Evolutionary conservation across 2,888 invertebrate genomes (phyloP), one percentile per base, ranked within the genome.

Genomic region (Epinotia ramella): DNA sequence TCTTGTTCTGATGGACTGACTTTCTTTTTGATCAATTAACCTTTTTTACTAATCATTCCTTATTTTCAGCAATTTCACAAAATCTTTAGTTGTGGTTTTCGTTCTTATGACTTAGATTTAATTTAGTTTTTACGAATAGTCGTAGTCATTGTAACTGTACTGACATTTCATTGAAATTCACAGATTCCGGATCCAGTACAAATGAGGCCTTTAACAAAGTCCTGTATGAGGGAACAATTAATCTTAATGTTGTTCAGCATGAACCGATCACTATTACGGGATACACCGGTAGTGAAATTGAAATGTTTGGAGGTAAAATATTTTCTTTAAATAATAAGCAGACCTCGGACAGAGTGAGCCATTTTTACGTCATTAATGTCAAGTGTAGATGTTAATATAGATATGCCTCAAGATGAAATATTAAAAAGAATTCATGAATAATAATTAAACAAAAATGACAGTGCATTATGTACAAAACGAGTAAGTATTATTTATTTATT

Each of bases 281-380:
- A 49, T 89, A 84, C 73, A 76, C 78, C 73, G 89, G 86, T 78
- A 80, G 81, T 11, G 79, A 59, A 53, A 78, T 93, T 16, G 79
- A 83, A 9, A 59, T 91, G 67, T 40, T 79, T 65, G 92, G 93
- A 81, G 87, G 93, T 92, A 86, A 83, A 78, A 16, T 53, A n/a
- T 7, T 77, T 66, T 53, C 24, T 5, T 28, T 24, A 9, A 40
- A 6, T 28, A 16, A 33, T 59, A 20, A 7, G 2, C 16, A n/a
- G n/a, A n/a, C n/a, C n/a, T n/a, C n/a, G n/a, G n/a, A n/a, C n/a
- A n/a, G n/a, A n/a, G n/a, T n/a, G n/a, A n/a, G n/a, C n/a, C n/a
- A n/a, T n/a, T n/a, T n/a, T n/a, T n/a, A n/a, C n/a, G n/a, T n/a
- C n/a, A n/a, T n/a, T n/a, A n/a, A n/a, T n/a, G n/a, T n/a, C n/a